These are phyloP conservation scores for Antitype chi DNA, from an alignment of 2,888 invertebrate species.

Conservation along the genomic window DNA sequence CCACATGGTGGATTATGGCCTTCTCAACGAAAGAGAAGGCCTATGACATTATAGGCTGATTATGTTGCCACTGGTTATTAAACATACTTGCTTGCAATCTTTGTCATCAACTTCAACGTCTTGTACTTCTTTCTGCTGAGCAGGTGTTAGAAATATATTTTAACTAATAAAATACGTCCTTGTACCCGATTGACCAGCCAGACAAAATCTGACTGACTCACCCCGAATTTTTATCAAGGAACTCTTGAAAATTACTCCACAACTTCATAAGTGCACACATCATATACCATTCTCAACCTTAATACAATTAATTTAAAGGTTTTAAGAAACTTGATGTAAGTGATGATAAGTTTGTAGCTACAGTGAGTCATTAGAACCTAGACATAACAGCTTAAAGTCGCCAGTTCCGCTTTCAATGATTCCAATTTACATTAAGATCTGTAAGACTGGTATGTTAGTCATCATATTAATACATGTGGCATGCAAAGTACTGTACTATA, in stretches of 20 bases:
- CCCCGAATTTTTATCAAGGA: conserved; percentile 54
- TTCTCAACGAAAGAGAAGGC: no score
- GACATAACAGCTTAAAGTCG: conserved; percentile 73
- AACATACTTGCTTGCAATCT: not conserved
- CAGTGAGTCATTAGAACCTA: conserved; percentile 60
- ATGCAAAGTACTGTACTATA: conserved; percentile 41
- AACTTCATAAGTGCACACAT: not conserved
- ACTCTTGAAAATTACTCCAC: conserved; percentile 47
- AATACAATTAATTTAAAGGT: conserved; percentile 5
- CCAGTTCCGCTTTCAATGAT: conserved; percentile 80
- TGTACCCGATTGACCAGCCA: conserved; percentile 60
- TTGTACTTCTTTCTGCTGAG: not conserved
- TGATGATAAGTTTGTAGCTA: conserved; percentile 14
- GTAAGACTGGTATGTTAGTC: conserved; percentile 59
- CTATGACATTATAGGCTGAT: no score
- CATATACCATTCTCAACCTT: conserved; percentile 41
- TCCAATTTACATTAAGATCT: conserved; percentile 75
- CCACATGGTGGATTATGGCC: no score
- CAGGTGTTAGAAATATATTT: conserved; percentile 37
- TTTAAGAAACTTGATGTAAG: not conserved
- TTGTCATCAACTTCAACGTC: not conserved
- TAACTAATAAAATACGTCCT: conserved; percentile 48
- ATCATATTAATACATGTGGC: conserved; percentile 45
- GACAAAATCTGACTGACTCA: conserved; percentile 64
- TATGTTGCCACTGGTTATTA: not conserved